Evolutionary conservation across 1,140 invertebrate genomes (phyloP).

Genomic region (Caenorhabditis remanei): DNA sequence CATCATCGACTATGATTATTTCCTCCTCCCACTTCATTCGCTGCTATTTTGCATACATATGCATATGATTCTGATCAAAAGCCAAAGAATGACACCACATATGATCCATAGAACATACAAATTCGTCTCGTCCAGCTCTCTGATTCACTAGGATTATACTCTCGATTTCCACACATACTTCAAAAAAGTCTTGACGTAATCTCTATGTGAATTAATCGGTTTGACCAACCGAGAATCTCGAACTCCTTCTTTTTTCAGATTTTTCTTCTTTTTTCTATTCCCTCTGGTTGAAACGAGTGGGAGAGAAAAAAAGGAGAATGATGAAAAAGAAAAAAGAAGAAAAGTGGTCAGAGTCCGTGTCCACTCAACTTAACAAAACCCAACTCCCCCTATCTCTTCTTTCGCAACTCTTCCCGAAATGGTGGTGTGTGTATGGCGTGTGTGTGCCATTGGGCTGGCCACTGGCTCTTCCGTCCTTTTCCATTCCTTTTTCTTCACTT

Average conservation of each 20-base stretch:
- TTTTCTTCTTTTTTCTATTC: not conserved
- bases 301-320: not conserved
- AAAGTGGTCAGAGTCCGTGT: constrained; percentile 24
- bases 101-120: constrained; percentile 17
- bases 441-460: not conserved
- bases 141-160: constrained; percentile 23
- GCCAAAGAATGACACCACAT: too few relatives aligned
- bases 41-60: too few relatives aligned
- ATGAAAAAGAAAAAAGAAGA: constrained; percentile 13
- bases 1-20: too few relatives aligned
- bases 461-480: constrained; percentile 21
- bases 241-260: not conserved
- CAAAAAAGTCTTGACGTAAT: too few relatives aligned
- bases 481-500: constrained; percentile 7
- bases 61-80: too few relatives aligned
- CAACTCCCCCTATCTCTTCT: constrained; percentile 50
- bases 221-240: not conserved
- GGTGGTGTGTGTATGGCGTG: not conserved
- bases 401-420: constrained; percentile 47
- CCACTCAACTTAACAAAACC: constrained; percentile 7
- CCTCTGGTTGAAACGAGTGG: not conserved
- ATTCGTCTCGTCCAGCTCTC: not conserved
- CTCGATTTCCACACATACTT: not conserved
- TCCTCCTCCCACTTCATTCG: too few relatives aligned
- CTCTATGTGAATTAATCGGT: too few relatives aligned